Base-by-base conservation (phyloP, 2,888 invertebrate species). In the Volucella inanis region DNA sequence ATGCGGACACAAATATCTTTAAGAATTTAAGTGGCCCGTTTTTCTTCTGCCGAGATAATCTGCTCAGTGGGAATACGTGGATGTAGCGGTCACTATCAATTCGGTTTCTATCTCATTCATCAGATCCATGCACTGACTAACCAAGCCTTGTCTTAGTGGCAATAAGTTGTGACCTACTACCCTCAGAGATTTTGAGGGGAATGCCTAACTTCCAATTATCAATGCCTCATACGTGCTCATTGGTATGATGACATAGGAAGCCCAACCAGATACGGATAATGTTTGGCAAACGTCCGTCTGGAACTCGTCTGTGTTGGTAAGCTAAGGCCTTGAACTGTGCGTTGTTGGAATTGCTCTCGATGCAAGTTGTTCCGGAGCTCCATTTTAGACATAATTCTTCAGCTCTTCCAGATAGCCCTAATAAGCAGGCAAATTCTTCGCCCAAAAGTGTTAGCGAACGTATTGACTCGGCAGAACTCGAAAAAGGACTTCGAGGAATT, bases 241-340 rank as follows among this genome's bases (percentile, higher is more conserved):
- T 52, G 31, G 2, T 54, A 54, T 54, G 31, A 22, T 12, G 31
- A n/a, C 1, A 55, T 55, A 38, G 55, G 55, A 12, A 55, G 38
- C 6, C 38, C 55, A 38, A 14, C 55, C 14, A 55, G 31, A 38
- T 55, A n/a, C 12, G 55, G 14, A 38, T 1, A 3, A 47, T 6
- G 8, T 47, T 11, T n/a, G n/a, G n/a, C n/a, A n/a, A n/a, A 18
- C 18, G 18, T 18, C 18, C 2, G 18, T 18, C 18, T 2, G 18
- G 1, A 18, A 18, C 15, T 57, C 59, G 54, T 41, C 18, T 12
- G 62, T n/a, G 43, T 43, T 43, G 43, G 62, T 18, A 62, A 9
- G 10, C 22, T n/a, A 11, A 62, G 47, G 12, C 47, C 43, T 4
- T 18, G 49, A 15, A 49, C 64, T 14, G 50, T 15, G 11, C 54